Conservation (phyloP, 2,113 vertebrate genomes). For the Hippopotamus amphibius region DNA sequence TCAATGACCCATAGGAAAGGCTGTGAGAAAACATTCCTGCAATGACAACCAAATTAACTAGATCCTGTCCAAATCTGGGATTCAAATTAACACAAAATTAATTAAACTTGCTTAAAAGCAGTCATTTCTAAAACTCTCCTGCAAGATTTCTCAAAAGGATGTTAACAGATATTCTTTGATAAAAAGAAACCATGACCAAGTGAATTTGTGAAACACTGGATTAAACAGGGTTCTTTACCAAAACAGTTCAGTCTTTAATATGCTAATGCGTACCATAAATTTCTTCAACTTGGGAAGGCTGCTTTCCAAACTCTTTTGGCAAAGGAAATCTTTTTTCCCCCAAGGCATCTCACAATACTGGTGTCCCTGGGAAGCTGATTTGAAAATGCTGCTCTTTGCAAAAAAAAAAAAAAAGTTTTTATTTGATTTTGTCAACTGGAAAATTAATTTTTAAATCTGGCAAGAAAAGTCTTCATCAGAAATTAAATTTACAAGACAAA, state of each 20-base stretch:
- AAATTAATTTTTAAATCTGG: background rate
- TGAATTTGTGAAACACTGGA: background rate
- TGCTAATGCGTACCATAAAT: constrained; percentile 41
- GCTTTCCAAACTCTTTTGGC: background rate
- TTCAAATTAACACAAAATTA: constrained; percentile 42
- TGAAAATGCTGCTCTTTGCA: background rate
- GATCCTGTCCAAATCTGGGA: background rate
- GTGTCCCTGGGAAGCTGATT: background rate
- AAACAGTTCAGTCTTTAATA: background rate
- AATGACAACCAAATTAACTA: constrained; percentile 47
- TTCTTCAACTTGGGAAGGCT: constrained; percentile 20
- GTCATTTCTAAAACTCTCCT: constrained; percentile 1
- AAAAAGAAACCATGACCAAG: constrained; percentile 45
- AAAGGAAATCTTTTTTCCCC: background rate
- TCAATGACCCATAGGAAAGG: constrained; percentile 32
- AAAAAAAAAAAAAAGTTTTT: background rate
- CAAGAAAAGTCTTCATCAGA: background rate
- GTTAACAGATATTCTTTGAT: background rate
- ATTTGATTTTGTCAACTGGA: background rate
- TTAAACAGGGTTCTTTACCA: background rate
- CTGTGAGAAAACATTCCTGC: constrained; percentile 34
- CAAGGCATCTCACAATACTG: background rate
- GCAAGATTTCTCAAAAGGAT: background rate
- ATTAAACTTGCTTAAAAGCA: constrained; percentile 13
- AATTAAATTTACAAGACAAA: background rate